Conservation (phyloP, 1,140 invertebrate species). For the Lasioglossum albipes region DNA sequence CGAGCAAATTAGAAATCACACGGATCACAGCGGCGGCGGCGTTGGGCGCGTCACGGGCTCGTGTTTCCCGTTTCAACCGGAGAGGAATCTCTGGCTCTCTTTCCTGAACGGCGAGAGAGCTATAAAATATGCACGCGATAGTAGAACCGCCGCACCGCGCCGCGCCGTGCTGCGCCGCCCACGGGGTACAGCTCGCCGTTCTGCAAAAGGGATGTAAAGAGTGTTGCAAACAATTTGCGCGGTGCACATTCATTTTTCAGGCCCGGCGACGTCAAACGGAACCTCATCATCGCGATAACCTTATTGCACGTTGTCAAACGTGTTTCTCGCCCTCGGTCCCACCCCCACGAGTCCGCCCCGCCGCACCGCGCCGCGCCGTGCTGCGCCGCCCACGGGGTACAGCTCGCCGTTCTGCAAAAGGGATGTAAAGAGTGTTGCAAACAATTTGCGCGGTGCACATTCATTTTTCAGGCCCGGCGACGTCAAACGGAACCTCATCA, state of each 20-base stretch:
- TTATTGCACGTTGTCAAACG: conserved; percentile 28
- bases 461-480: background rate
- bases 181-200: background rate
- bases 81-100: background rate
- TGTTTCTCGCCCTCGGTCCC: background rate
- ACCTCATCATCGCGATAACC: background rate
- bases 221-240: background rate
- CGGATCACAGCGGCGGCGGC: background rate
- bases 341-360: too few relatives aligned
- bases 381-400: background rate
- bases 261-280: background rate
- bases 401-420: background rate
- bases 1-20: background rate
- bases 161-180: background rate
- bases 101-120: background rate
- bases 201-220: background rate
- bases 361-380: too few relatives aligned
- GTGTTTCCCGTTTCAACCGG: background rate
- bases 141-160: background rate
- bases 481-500: background rate
- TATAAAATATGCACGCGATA: background rate
- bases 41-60: too few relatives aligned
- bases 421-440: background rate
- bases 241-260: background rate
- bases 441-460: background rate